phyloP scores from a whole-genome alignment of 2,113 vertebrate species.

The Theropithecus gelada region DNA sequence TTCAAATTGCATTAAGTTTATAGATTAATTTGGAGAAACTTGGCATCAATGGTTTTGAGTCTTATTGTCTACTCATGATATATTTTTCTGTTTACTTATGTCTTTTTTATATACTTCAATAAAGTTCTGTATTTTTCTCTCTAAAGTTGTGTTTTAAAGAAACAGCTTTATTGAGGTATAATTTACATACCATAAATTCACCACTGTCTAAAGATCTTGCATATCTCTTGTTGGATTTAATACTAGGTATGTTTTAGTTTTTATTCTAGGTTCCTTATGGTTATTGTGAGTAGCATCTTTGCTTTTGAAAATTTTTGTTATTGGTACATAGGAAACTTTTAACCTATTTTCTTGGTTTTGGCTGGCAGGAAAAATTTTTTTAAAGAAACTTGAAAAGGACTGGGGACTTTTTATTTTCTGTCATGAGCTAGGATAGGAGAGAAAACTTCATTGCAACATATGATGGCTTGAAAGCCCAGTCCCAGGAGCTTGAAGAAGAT shows the following conservation, averaged over 20 bases:
- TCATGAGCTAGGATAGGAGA: neutral
- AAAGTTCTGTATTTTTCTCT: neutral
- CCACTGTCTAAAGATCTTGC: neutral
- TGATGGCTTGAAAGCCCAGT: neutral
- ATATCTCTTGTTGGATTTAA: neutral
- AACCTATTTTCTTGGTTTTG: neutral
- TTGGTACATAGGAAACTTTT: neutral
- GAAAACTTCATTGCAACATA: neutral
- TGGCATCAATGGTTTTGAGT: neutral
- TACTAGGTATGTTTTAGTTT: neutral
- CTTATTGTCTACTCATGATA: neutral
- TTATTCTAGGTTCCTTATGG: neutral
- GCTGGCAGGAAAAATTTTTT: neutral
- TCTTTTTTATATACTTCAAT: neutral
- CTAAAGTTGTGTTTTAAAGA: neutral
- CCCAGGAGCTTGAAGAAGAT: neutral
- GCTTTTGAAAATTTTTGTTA: neutral
- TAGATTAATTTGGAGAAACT: conserved; percentile 17
- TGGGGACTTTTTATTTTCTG: neutral
- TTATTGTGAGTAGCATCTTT: neutral
- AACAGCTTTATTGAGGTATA: neutral
- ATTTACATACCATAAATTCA: neutral
- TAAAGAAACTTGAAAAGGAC: neutral
- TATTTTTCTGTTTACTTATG: neutral
- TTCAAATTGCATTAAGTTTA: neutral